Conservation (phyloP, 2,797 vertebrate species). For the Acipenser oxyrinchus region DNA sequence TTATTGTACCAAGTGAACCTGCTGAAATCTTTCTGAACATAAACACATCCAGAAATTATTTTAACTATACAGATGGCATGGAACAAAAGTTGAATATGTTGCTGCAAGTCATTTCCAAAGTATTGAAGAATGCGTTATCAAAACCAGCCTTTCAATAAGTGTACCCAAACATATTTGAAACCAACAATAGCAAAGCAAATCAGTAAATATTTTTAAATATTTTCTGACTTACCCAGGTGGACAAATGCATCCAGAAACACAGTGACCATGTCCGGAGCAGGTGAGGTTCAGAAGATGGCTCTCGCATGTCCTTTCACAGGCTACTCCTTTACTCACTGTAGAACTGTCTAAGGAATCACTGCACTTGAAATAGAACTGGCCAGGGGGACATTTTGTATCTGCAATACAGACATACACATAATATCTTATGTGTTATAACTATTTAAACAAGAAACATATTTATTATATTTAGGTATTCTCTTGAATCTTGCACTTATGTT, state of each 20-base stretch:
- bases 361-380: constrained; percentile 82
- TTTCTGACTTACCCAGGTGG: constrained; percentile 69
- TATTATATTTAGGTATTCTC: too few species aligned
- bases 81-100: too few species aligned
- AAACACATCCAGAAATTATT: too few species aligned
- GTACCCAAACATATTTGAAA: too few species aligned
- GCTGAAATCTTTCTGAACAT: too few species aligned
- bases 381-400: constrained; percentile 70
- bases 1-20: too few species aligned
- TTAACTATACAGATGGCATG: neutral
- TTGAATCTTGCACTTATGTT: too few species aligned
- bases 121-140: too few species aligned
- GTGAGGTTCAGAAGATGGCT: constrained; percentile 86
- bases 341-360: constrained; percentile 44
- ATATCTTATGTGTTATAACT: neutral
- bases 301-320: constrained; percentile 79
- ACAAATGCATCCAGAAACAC: constrained; percentile 81
- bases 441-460: neutral
- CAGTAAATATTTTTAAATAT: too few species aligned
- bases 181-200: too few species aligned
- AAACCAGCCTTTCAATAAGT: too few species aligned
- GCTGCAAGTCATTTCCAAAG: too few species aligned
- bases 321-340: constrained; percentile 56
- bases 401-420: neutral
- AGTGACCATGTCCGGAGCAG: constrained; percentile 68